Conservation (phyloP, 2,797 vertebrate species). For the Prunella strophiata region DNA sequence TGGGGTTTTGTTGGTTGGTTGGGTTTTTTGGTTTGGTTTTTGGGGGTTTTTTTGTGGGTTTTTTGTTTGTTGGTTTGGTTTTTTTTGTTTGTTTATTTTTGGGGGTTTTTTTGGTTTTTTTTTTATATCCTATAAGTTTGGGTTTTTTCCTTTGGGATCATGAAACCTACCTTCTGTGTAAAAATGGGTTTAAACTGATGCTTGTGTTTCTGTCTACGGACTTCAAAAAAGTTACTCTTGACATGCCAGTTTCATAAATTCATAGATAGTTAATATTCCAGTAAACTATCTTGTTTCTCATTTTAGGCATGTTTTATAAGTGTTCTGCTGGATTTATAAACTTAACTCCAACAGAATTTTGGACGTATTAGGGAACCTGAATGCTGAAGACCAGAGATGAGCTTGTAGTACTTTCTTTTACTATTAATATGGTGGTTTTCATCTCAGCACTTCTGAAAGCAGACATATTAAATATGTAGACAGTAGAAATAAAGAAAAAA, state of each 20-base stretch:
- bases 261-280: too few species aligned
- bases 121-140: neutral
- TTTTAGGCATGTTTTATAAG: neutral
- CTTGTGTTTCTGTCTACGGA: neutral
- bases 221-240: neutral
- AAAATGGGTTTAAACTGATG: neutral
- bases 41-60: neutral
- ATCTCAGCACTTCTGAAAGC: neutral
- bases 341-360: neutral
- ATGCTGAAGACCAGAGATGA: neutral
- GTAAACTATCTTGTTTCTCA: neutral
- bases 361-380: neutral
- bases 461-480: neutral
- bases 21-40: neutral
- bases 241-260: neutral
- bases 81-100: neutral
- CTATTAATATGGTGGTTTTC: fast-evolving
- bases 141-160: neutral
- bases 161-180: neutral
- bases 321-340: neutral
- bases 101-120: neutral
- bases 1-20: too few species aligned
- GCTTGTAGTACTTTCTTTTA: neutral
- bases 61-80: too few species aligned
- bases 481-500: too few species aligned